Conservation (phyloP, 2,888 invertebrate genomes). For the Tetropium fuscum region DNA sequence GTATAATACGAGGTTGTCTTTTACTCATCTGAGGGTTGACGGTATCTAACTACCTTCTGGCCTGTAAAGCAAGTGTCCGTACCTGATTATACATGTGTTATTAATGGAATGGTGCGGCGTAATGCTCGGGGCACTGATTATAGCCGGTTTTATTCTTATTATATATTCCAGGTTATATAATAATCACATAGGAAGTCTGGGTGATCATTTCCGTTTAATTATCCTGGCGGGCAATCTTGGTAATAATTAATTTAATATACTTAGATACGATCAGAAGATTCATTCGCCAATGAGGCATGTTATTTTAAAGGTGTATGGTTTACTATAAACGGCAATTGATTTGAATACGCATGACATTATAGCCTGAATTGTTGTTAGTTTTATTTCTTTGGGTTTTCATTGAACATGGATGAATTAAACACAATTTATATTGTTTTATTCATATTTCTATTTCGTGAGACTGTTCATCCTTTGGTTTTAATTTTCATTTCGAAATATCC, state of each 20-base stretch:
- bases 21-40: too few species aligned
- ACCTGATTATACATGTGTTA: conserved; percentile 10
- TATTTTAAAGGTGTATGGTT: conserved; percentile 29
- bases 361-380: conserved; percentile 15
- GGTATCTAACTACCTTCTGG: conserved; percentile 8
- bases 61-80: conserved; percentile 1
- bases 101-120: conserved; percentile 29
- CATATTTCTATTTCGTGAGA: too few species aligned
- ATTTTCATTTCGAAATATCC: too few species aligned
- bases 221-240: conserved; percentile 33
- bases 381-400: too few species aligned
- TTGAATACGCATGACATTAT: conserved; percentile 25
- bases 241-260: conserved; percentile 38
- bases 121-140: conserved; percentile 31
- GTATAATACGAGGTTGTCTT: too few species aligned
- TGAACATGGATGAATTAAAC: not conserved
- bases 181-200: conserved; percentile 44
- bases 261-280: conserved; percentile 38
- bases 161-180: conserved; percentile 37
- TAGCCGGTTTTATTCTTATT: conserved; percentile 37
- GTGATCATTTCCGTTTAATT: conserved; percentile 43
- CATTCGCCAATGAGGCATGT: conserved; percentile 38
- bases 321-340: conserved; percentile 8
- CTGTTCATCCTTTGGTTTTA: too few species aligned
- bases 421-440: not conserved